Evolutionary conservation across 2,888 invertebrate species (phyloP), one percentile per base, ranked within the genome.

Genomic region (Chloroclysta siterata): DNA sequence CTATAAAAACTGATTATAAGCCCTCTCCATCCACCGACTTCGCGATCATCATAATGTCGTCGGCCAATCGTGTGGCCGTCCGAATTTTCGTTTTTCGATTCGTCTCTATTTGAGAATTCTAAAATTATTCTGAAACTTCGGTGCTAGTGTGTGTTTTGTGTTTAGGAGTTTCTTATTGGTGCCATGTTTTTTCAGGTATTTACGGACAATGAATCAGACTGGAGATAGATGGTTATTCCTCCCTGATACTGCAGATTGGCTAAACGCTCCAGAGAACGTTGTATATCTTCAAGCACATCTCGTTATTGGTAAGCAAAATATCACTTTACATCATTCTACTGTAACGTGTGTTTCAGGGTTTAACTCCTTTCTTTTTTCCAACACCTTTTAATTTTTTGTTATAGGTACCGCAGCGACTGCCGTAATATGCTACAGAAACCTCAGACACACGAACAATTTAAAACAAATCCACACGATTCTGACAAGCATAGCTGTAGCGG

Each of bases 151-250:
- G 17, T 44, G 15, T 14, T 39, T 41, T 22, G 14, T 14, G 44
- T 33, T 33, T n/a, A n/a, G 33, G 1, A 11, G 11, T 11, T 39
- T 39, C 8, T 11, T 11, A 39, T 39, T 39, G 11, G 4, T 11
- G 4, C 33, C 6, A 5, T 33, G 33, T 8, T 39, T 0, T 46
- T 74, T 0, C 72, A 84, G 94, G 55, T 95, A 96, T 69, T 83
- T 96, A 29, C 92, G 97, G 70, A 95, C 94, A 63, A 94, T 97
- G 83, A 98, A 98, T 85, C 97, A 97, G 77, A 97, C 97, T 0
- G 98, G 98, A 0, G 97, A 98, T 82, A 95, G 98, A 76, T 98
- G 97, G 96, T 91, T 96, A 46, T 94, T 96, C 80, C 82, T 96
- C 13, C 95, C 96, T 0, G 97, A 98, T 82, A 93, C 97, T 14